Conservation (phyloP, 2,113 vertebrate species). For the Laticauda laticaudata region DNA sequence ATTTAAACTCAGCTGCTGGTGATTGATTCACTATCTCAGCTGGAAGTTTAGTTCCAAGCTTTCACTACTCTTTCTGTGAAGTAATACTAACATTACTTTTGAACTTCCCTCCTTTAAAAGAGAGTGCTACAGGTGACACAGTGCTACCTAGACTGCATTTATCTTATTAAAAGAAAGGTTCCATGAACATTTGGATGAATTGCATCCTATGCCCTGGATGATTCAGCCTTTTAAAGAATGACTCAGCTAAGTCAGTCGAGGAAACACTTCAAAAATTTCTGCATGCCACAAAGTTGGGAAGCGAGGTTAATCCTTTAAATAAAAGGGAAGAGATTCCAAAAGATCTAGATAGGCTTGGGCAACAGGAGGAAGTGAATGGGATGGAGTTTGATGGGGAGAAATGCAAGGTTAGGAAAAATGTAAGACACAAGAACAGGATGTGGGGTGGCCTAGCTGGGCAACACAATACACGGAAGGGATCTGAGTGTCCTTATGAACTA, state of each 20-base stretch:
- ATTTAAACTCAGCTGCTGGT: background rate
- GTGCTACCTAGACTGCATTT: background rate
- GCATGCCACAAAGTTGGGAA: background rate
- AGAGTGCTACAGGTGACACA: background rate
- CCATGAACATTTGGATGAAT: background rate
- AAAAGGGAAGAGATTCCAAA: background rate
- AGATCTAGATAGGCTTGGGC: background rate
- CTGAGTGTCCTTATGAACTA: background rate
- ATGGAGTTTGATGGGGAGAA: background rate
- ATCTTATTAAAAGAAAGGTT: background rate
- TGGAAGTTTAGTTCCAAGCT: background rate
- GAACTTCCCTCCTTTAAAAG: background rate
- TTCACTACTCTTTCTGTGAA: background rate
- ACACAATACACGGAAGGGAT: background rate
- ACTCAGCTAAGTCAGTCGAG: background rate
- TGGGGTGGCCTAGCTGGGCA: background rate
- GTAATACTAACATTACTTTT: background rate
- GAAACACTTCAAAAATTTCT: background rate
- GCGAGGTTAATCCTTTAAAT: background rate
- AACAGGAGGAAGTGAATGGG: background rate
- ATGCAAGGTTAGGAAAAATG: background rate
- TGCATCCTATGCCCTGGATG: background rate
- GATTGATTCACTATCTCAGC: background rate
- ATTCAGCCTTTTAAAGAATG: background rate
- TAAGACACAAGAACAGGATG: background rate